A percentile compares a stretch with the other conserved stretches of the same genome.
phyloP scores from a whole-genome alignment of 2,797 vertebrate species.

The Cossypha polioptera region DNA sequence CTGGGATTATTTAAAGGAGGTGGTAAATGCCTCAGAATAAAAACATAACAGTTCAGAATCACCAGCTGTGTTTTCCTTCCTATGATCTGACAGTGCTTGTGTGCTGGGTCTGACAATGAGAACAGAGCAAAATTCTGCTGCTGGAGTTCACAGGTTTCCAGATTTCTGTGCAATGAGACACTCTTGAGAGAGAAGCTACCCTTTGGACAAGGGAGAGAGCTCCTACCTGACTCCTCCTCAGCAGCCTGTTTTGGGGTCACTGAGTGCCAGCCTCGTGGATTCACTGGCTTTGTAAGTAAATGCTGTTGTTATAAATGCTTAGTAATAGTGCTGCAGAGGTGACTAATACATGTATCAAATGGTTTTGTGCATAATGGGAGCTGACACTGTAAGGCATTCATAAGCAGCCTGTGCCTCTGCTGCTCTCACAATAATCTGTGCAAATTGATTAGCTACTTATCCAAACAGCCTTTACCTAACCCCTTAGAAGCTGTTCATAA shows the following conservation, averaged over 20 bases:
- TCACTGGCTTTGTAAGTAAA: neutral
- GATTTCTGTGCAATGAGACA: neutral
- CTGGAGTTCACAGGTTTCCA: neutral
- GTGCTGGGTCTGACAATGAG: constrained; percentile 3
- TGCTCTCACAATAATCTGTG: neutral
- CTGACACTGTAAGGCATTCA: neutral
- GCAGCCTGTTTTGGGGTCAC: neutral
- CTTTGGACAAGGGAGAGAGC: neutral
- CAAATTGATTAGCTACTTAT: constrained; percentile 24
- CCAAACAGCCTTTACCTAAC: neutral
- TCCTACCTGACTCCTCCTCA: neutral
- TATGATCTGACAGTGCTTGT: neutral
- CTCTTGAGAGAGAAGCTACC: neutral
- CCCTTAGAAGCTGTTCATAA: neutral
- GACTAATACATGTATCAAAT: neutral
- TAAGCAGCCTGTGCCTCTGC: neutral
- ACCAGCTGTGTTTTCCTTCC: constrained; percentile 42
- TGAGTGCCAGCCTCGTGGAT: neutral
- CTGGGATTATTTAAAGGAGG: constrained; percentile 43
- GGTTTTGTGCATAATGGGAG: neutral
- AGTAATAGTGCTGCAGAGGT: neutral
- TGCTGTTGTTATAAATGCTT: neutral
- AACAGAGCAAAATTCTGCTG: neutral
- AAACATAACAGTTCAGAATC: constrained; percentile 17
- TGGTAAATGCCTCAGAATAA: constrained; percentile 55